Percentiles rank a stretch among this genome's conserved stretches.
These are phyloP conservation scores for Cirrhinus molitorella DNA, from an alignment of 2,797 vertebrate genomes.

Conservation along the genomic window DNA sequence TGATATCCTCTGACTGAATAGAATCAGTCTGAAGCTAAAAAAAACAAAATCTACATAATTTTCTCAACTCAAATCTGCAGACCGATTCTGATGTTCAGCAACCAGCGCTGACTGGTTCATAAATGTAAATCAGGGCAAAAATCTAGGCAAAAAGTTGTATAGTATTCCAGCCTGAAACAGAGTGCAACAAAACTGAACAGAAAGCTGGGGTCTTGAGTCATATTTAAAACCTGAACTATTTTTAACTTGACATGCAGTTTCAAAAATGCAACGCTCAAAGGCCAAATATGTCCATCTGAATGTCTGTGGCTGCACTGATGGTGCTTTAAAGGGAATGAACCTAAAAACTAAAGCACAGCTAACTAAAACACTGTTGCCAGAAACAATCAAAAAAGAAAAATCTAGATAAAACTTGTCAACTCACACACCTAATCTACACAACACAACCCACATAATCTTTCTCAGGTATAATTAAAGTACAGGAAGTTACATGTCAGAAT, in stretches of 20 bases:
- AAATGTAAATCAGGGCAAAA: background rate
- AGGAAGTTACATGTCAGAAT: background rate
- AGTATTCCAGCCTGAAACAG: background rate
- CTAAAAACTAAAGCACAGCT: background rate
- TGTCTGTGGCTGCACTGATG: background rate
- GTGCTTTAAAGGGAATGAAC: background rate
- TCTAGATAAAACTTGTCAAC: background rate
- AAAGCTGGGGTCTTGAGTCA: background rate
- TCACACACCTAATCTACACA: background rate
- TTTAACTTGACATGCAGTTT: constrained; percentile 9
- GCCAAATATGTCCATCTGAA: background rate
- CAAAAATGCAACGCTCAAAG: constrained; percentile 7
- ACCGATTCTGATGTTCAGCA: background rate
- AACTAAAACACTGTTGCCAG: background rate
- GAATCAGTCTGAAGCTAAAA: background rate
- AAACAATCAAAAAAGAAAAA: background rate
- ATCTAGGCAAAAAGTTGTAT: background rate
- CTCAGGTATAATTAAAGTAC: background rate
- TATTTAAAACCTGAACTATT: background rate
- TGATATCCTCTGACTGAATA: no score
- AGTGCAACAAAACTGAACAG: background rate
- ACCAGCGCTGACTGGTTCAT: background rate
- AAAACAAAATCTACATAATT: background rate
- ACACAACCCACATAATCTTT: background rate
- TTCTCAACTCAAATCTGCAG: background rate